Conservation (phyloP, 2,888 invertebrate genomes). For the Rhamnusium bicolor region DNA sequence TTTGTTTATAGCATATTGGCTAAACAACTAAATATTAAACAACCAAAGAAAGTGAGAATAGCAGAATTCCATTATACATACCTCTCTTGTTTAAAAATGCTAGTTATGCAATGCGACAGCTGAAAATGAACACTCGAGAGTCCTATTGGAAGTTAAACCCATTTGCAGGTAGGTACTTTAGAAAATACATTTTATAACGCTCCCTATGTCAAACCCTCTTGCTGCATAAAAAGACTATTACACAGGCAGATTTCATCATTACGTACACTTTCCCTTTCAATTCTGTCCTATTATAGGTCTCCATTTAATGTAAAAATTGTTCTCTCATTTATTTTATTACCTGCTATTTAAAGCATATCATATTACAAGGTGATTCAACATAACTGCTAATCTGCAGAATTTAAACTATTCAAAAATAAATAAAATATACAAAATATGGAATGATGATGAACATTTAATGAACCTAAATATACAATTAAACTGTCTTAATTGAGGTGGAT, state of each 20-base stretch:
- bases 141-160: constrained; percentile 18
- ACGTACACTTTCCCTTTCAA: constrained; percentile 17
- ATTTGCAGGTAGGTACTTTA: constrained; percentile 23
- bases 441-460: too few relatives aligned
- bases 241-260: constrained; percentile 33
- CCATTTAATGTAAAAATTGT: constrained; percentile 21
- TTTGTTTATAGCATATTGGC: too few relatives aligned
- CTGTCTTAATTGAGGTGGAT: too few relatives aligned
- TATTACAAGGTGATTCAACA: neutral
- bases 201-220: constrained; percentile 10
- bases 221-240: constrained; percentile 34
- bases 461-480: too few relatives aligned
- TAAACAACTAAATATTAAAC: too few relatives aligned
- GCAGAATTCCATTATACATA: too few relatives aligned
- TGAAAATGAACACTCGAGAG: neutral
- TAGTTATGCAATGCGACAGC: neutral
- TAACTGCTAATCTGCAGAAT: neutral
- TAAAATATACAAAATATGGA: too few relatives aligned
- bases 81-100: neutral
- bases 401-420: neutral
- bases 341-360: neutral
- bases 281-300: constrained; percentile 17
- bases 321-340: constrained; percentile 1
- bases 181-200: constrained; percentile 35
- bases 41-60: too few relatives aligned